A percentile compares a stretch with the other conserved stretches of the same genome.
Evolutionary conservation across 2,797 vertebrate genomes (phyloP).

Genomic region (Darevskia nairensis): DNA sequence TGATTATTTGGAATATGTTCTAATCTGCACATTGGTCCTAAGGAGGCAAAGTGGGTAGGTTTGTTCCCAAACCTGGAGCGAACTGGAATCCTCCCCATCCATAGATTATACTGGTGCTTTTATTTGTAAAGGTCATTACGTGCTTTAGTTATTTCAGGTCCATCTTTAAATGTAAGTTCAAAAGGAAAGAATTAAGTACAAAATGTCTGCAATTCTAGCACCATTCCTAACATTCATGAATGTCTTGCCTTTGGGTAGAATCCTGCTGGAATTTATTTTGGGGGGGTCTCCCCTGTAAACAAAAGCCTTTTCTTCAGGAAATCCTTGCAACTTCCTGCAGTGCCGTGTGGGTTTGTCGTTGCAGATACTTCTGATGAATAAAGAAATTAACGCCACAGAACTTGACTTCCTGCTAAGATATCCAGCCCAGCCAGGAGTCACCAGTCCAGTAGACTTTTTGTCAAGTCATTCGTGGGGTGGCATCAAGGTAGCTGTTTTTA

Average conservation of each 20-base stretch:
- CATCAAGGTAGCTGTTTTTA: constrained; percentile 87
- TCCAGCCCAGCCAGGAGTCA: constrained; percentile 82
- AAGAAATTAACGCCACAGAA: constrained; percentile 86
- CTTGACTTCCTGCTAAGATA: constrained; percentile 93
- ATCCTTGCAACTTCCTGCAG: not conserved
- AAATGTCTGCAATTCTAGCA: not conserved
- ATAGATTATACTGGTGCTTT: not conserved
- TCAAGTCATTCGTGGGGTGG: constrained; percentile 92
- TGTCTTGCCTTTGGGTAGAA: not conserved
- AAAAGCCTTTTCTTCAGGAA: not conserved
- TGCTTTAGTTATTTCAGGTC: not conserved
- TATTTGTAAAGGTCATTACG: not conserved
- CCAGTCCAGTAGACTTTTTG: constrained; percentile 92
- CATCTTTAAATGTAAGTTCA: not conserved
- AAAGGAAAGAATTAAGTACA: not conserved
- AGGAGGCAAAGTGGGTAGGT: no score
- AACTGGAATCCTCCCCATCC: no score
- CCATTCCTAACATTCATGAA: not conserved
- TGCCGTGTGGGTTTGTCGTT: constrained; percentile 27
- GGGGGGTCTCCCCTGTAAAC: not conserved
- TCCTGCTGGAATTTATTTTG: not conserved
- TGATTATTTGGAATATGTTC: no score
- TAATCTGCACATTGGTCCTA: no score
- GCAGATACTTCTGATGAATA: constrained; percentile 90
- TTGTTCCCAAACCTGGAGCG: no score